Evolutionary conservation across 92 coral and sea anemone species (phyloP).

Genomic region (Epizoanthus stellaris): DNA sequence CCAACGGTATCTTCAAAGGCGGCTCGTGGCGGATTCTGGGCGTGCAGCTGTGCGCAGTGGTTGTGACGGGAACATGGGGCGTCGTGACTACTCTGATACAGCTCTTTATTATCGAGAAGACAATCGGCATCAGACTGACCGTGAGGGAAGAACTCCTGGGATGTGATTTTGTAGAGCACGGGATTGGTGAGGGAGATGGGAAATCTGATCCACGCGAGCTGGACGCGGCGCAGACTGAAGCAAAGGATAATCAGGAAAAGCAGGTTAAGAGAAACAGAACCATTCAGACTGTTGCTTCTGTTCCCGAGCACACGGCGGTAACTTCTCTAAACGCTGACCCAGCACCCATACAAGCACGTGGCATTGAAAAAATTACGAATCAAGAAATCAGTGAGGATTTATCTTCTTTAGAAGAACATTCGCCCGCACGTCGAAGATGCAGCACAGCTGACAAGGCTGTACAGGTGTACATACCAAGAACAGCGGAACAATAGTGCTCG

Average conservation of each 20-base stretch:
- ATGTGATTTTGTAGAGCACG: conserved; percentile 82
- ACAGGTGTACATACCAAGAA: neutral
- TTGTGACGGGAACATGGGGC: conserved; percentile 69
- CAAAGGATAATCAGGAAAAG: neutral
- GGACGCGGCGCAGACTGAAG: neutral
- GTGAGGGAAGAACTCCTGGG: conserved; percentile 79
- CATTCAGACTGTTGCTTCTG: too few species aligned
- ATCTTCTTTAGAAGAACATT: neutral
- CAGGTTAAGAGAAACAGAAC: neutral
- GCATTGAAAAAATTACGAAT: neutral
- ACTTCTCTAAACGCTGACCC: too few species aligned
- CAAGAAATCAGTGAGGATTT: neutral
- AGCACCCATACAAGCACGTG: neutral
- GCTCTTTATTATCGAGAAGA: conserved; percentile 61
- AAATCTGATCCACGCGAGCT: too few species aligned
- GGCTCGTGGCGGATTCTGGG: conserved; percentile 79
- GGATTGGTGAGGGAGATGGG: conserved; percentile 41
- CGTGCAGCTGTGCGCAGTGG: conserved; percentile 70
- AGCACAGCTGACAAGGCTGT: conserved; percentile 23
- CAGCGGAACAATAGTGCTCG: too few species aligned
- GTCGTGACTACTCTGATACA: conserved; percentile 63
- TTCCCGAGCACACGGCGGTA: too few species aligned
- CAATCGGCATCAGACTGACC: conserved; percentile 73
- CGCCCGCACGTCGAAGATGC: neutral
- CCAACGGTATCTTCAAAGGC: conserved; percentile 71